Evolutionary conservation across 1,140 invertebrate genomes (phyloP).

Genomic region (Bathynomus jamesi): DNA sequence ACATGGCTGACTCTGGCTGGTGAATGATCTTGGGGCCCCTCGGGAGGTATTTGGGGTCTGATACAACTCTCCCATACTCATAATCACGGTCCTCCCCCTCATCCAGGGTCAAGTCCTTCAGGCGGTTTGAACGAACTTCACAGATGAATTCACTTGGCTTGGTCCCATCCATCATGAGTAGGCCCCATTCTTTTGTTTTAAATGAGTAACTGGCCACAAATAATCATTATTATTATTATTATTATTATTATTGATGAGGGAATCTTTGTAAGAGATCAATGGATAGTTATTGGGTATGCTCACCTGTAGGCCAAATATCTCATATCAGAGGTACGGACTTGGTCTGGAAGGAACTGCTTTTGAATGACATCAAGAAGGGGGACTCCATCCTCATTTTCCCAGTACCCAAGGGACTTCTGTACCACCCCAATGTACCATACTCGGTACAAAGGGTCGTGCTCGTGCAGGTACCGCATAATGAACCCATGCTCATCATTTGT

Average conservation of each 20-base stretch:
- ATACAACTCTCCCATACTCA: slow-evolving; percentile 68
- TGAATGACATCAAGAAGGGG: slow-evolving; percentile 67
- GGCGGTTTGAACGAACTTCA: slow-evolving; percentile 61
- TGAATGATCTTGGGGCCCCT: slow-evolving; percentile 78
- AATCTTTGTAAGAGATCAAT: neutral
- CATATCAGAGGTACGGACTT: slow-evolving; percentile 44
- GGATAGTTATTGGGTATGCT: too few species aligned
- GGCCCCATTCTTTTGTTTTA: slow-evolving; percentile 62
- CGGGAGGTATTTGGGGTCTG: slow-evolving; percentile 69
- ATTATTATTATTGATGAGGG: neutral
- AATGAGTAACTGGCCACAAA: slow-evolving; percentile 39
- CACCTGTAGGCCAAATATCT: slow-evolving; percentile 56
- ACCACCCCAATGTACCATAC: slow-evolving; percentile 76
- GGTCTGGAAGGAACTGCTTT: slow-evolving; percentile 65
- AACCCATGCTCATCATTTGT: slow-evolving; percentile 79
- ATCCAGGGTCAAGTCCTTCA: slow-evolving; percentile 51
- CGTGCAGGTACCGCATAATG: slow-evolving; percentile 64
- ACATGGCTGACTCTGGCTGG: slow-evolving; percentile 71
- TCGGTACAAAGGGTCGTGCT: slow-evolving; percentile 72
- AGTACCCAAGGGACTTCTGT: slow-evolving; percentile 63
- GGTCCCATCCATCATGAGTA: slow-evolving; percentile 66
- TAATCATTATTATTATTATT: neutral
- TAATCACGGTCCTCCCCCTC: slow-evolving; percentile 60
- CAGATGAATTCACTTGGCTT: slow-evolving; percentile 77
- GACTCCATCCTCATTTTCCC: slow-evolving; percentile 75